Conservation (phyloP, 2,888 invertebrate genomes). For the Lasioglossum malachurum region DNA sequence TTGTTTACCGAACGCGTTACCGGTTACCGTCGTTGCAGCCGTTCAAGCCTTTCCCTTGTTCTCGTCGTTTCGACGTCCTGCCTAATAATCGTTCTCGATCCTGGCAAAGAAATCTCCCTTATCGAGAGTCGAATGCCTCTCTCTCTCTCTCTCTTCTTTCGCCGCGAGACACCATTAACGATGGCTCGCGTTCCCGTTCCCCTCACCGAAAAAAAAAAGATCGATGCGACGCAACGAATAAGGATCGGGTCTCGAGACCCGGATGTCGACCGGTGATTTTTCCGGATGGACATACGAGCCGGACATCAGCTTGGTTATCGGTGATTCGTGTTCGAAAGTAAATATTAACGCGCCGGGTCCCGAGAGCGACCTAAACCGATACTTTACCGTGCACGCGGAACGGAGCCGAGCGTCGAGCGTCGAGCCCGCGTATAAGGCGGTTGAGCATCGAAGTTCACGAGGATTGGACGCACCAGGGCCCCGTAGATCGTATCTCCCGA, state of each 20-base stretch:
- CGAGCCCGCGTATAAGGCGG: conserved; percentile 66
- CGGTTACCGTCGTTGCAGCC: neutral
- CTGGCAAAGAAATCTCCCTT: conserved; percentile 14
- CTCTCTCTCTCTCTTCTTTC: neutral
- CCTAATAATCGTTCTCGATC: conserved; percentile 22
- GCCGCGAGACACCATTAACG: conserved; percentile 17
- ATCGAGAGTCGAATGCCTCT: conserved; percentile 25
- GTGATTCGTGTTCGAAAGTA: conserved; percentile 18
- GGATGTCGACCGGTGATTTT: neutral
- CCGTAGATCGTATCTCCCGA: conserved; percentile 80
- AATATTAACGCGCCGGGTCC: conserved; percentile 52
- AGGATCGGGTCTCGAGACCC: neutral
- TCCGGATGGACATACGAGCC: neutral
- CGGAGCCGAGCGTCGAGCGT: neutral
- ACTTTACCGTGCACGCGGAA: conserved; percentile 56
- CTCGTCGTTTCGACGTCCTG: conserved; percentile 10
- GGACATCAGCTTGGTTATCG: conserved; percentile 6
- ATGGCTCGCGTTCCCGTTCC: neutral
- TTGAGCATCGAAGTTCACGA: conserved; percentile 73
- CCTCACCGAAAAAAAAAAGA: neutral
- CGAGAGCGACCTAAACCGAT: conserved; percentile 70
- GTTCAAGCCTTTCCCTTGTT: neutral
- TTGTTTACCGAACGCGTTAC: conserved; percentile 10
- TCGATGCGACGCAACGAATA: neutral
- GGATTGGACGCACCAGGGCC: conserved; percentile 70